Base-by-base conservation (phyloP, 2,113 vertebrate species). In the Gambusia affinis region DNA sequence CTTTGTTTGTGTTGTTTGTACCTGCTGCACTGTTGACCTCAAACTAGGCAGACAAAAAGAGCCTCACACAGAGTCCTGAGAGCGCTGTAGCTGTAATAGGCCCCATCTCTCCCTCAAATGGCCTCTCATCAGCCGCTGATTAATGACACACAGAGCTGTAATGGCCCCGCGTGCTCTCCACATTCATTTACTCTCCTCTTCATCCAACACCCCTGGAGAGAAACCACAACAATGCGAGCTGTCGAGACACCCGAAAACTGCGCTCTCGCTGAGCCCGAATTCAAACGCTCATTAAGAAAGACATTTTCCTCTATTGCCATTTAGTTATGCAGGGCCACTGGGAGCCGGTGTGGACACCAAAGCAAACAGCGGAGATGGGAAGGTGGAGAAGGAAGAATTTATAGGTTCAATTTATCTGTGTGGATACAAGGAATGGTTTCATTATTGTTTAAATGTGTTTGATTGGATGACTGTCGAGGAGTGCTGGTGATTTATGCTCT, bases 121-220 rank as follows among this genome's bases (percentile, higher is more conserved):
- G 81, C 82, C 83, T 85, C 91, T 90, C 88, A 89, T 92, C 89
- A 91, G 77, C 75, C 1, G 14, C 91, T 92, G 92, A 93, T 91
- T 93, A 91, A 92, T 90, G 85, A 83, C 82, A 91, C 85, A 85
- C 82, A 73, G 68, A 77, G 81, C 70, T 78, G 51, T 90, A 86
- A 91, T 92, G 88, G 89, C 80, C 80, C 78, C 17, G 80, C 44
- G 1, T 60, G 69, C 80, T 81, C 84, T 79, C 85, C 76, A 78
- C 84, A 84, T 83, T 89, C 89, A 84, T 88, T 85, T 87, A 85
- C 88, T 88, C 79, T 76, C 63, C 84, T 79, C 84, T 85, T 77
- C 88, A 86, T 80, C 75, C 80, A 64, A 2, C 29, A 66, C 71
- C 90, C 87, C 86, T 35, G 63, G 87, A 89, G 89, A 89, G 81